phyloP scores from a whole-genome alignment of 2,888 invertebrate genomes.

The Steinernema hermaphroditum region DNA sequence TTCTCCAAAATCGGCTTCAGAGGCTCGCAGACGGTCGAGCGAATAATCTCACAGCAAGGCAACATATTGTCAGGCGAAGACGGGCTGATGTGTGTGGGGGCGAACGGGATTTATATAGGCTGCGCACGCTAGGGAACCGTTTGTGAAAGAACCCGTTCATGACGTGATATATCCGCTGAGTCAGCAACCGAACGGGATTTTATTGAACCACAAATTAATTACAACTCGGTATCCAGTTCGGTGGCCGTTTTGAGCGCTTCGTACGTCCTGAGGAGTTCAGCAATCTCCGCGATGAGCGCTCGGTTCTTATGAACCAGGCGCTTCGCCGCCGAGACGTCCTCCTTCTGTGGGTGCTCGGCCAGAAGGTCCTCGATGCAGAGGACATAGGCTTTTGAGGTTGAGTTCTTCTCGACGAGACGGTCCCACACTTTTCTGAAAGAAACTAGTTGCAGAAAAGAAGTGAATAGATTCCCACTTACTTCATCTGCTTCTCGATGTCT shows the following conservation, averaged over 20 bases:
- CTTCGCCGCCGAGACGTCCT: not conserved
- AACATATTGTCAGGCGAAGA: not conserved
- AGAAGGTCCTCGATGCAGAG: not conserved
- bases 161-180: constrained; percentile 9
- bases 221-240: not conserved
- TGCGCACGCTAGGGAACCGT: not conserved
- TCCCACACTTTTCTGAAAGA: not conserved
- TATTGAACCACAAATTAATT: not conserved
- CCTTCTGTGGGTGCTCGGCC: not conserved
- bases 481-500: no score
- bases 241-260: not conserved
- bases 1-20: constrained; percentile 7
- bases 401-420: not conserved
- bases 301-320: not conserved
- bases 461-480: no score
- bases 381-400: not conserved
- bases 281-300: not conserved
- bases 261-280: not conserved
- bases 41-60: constrained; percentile 12
- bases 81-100: not conserved
- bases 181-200: not conserved
- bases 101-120: constrained; percentile 1
- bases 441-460: not conserved
- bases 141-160: not conserved
- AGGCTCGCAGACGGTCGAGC: not conserved